Percentiles rank a stretch among this genome's conserved stretches.
Evolutionary conservation across 1,140 invertebrate genomes (phyloP).

Genomic region (Sweltsa coloradensis): DNA sequence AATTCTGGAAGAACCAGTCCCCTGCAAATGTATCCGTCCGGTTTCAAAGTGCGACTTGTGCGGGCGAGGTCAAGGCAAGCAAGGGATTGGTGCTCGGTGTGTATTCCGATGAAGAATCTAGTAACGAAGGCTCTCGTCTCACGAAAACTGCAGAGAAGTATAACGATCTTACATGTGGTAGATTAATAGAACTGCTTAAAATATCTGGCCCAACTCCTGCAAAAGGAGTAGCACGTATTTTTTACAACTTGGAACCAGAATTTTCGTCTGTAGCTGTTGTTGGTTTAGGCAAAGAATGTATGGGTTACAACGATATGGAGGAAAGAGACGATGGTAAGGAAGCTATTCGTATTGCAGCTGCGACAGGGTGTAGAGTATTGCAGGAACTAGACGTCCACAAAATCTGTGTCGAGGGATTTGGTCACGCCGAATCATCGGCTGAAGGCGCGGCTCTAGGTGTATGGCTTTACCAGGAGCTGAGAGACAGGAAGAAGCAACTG

Average conservation of each 20-base stretch:
- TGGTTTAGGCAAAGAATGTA: slow-evolving; percentile 33
- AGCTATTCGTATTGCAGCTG: slow-evolving; percentile 33
- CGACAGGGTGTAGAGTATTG: slow-evolving; percentile 29
- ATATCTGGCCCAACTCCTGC: slow-evolving; percentile 29
- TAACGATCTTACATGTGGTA: neutral
- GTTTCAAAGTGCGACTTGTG: too few species aligned
- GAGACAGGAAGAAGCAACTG: slow-evolving; percentile 30
- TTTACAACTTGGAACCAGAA: slow-evolving; percentile 29
- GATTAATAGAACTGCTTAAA: slow-evolving; percentile 17
- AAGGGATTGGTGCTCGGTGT: too few species aligned
- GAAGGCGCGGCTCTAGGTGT: slow-evolving; percentile 34
- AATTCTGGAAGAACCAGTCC: too few species aligned
- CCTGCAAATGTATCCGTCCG: too few species aligned
- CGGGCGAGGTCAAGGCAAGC: too few species aligned
- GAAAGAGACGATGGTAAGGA: slow-evolving; percentile 35
- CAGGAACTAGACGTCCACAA: slow-evolving; percentile 27
- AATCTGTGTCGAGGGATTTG: slow-evolving; percentile 37
- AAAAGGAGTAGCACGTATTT: slow-evolving; percentile 29
- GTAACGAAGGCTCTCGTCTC: too few species aligned
- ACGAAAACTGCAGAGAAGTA: too few species aligned
- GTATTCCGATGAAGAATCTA: too few species aligned
- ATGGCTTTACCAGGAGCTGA: slow-evolving; percentile 39
- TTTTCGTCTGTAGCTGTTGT: slow-evolving; percentile 32
- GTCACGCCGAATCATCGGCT: slow-evolving; percentile 37
- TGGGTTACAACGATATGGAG: slow-evolving; percentile 30